phyloP scores from a whole-genome alignment of 2,113 vertebrate genomes.

The Ploceus nigricollis region DNA sequence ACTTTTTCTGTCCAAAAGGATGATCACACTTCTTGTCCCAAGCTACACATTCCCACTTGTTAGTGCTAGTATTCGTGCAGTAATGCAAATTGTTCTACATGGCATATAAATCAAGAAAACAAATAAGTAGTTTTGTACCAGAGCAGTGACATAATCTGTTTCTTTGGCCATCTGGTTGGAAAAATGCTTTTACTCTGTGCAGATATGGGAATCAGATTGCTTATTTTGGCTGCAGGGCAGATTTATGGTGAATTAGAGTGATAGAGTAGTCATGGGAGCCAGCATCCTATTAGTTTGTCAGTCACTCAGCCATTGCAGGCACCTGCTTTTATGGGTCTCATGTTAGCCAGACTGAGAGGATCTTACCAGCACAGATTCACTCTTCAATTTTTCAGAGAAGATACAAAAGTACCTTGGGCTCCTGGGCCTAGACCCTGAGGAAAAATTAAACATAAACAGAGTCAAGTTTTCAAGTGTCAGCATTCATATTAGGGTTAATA shows the following conservation, averaged over 20 bases:
- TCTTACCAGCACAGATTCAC: neutral
- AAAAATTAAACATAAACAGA: neutral
- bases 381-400: neutral
- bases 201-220: neutral
- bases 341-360: neutral
- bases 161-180: neutral
- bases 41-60: neutral
- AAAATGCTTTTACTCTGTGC: neutral
- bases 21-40: neutral
- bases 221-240: neutral
- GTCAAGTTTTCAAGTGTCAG: neutral
- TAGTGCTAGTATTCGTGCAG: neutral
- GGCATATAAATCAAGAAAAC: neutral
- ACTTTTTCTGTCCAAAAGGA: neutral
- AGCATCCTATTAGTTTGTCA: neutral
- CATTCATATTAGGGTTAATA: neutral
- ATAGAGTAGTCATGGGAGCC: neutral
- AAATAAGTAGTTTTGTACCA: neutral
- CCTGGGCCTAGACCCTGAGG: neutral
- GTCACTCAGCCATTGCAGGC: neutral
- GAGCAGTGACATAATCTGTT: neutral
- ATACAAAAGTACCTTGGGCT: neutral
- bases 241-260: neutral
- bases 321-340: neutral
- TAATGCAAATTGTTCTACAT: neutral